These are phyloP conservation scores for Eremobia ochroleuca DNA, from an alignment of 2,888 invertebrate species.

Conservation along the genomic window DNA sequence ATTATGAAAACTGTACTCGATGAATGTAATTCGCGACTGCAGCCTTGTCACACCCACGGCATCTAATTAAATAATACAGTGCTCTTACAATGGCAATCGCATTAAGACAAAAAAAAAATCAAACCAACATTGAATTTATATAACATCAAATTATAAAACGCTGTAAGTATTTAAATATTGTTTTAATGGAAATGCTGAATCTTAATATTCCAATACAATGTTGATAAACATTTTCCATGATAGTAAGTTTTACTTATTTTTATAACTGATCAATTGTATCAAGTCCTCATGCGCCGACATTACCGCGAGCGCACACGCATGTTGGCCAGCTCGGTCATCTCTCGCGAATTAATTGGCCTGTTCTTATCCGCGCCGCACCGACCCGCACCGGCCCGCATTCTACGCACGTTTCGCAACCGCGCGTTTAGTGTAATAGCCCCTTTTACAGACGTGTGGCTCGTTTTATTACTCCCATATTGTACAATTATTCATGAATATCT, in stretches of 20 bases:
- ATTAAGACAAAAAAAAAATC: neutral
- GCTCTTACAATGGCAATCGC: neutral
- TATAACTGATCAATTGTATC: neutral
- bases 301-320: conserved; percentile 28
- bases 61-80: neutral
- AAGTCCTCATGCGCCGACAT: conserved; percentile 2
- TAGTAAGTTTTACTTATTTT: neutral
- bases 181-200: neutral
- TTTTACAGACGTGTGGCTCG: conserved; percentile 31
- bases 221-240: neutral
- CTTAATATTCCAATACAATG: neutral
- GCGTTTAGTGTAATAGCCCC: conserved; percentile 62
- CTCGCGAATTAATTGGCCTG: conserved; percentile 75
- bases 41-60: conserved; percentile 3
- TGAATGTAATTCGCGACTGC: conserved; percentile 13
- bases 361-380: conserved; percentile 20
- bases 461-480: conserved; percentile 52
- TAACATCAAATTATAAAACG: neutral
- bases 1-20: conserved; percentile 25
- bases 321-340: conserved; percentile 68
- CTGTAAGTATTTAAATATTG: neutral
- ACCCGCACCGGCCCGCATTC: conserved; percentile 67
- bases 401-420: conserved; percentile 72
- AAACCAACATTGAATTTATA: neutral
- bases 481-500: conserved; percentile 46